These are phyloP conservation scores for Bos indicus DNA, from an alignment of 2,113 vertebrate genomes.

Conservation along the genomic window DNA sequence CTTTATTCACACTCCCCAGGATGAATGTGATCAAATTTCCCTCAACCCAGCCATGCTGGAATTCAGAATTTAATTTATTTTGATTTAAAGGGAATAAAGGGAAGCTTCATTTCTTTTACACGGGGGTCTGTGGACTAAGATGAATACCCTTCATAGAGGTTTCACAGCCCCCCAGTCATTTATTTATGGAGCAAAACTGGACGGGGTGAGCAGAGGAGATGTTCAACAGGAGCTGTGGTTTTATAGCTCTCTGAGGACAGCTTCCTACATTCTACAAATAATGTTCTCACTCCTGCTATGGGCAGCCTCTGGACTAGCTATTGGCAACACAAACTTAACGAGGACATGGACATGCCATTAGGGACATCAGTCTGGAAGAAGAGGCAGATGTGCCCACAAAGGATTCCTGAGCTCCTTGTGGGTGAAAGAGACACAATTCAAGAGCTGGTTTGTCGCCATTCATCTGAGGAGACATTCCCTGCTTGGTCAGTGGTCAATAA, in stretches of 20 bases:
- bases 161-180: conserved; percentile 51
- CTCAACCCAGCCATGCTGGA: not conserved
- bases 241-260: conserved; percentile 41
- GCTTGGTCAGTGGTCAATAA: not conserved
- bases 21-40: conserved; percentile 18
- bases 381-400: not conserved
- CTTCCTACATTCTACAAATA: conserved; percentile 31
- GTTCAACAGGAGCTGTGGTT: not conserved
- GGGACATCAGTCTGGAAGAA: not conserved
- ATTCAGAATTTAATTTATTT: conserved; percentile 60
- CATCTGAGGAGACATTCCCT: not conserved
- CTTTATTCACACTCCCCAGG: not conserved
- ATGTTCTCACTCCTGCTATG: not conserved
- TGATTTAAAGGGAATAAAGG: conserved; percentile 58
- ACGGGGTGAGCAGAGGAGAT: not conserved
- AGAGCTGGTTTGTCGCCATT: not conserved
- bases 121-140: conserved; percentile 14
- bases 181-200: conserved; percentile 67
- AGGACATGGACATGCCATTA: not conserved
- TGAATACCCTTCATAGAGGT: conserved; percentile 10
- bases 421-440: not conserved
- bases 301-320: conserved; percentile 27
- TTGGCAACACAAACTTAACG: not conserved
- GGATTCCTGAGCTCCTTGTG: not conserved
- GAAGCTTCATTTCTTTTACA: conserved; percentile 48